Evolutionary conservation across 2,797 vertebrate genomes (phyloP).

Genomic region (Sphenopsis melanotis): DNA sequence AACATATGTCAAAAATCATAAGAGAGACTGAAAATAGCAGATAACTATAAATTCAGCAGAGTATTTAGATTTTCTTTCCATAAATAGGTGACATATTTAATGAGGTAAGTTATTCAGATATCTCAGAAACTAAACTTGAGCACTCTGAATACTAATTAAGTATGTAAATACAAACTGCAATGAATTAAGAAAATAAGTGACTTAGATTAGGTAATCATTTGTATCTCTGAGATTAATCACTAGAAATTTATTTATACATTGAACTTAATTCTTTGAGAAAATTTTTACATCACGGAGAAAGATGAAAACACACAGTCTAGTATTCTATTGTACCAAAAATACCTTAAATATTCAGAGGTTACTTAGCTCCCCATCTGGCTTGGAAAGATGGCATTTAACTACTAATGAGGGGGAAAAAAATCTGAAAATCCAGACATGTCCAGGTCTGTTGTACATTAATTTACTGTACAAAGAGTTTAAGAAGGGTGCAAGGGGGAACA

Average conservation of each 20-base stretch:
- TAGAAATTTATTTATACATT: background rate
- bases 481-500: background rate
- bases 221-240: background rate
- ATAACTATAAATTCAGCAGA: conserved; percentile 10
- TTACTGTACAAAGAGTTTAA: background rate
- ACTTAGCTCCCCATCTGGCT: background rate
- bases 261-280: background rate
- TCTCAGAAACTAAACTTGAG: background rate
- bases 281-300: background rate
- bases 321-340: background rate
- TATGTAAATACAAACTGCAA: background rate
- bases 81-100: background rate
- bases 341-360: background rate
- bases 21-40: background rate
- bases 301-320: background rate
- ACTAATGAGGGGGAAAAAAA: background rate
- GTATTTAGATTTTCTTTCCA: background rate
- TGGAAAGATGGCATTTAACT: background rate
- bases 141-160: background rate
- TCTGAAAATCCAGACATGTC: background rate
- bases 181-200: background rate
- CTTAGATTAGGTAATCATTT: background rate
- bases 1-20: conserved; percentile 11
- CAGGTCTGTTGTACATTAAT: background rate
- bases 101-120: background rate